Base-by-base conservation (phyloP, 1,140 invertebrate species). In the Asobara japonica region DNA sequence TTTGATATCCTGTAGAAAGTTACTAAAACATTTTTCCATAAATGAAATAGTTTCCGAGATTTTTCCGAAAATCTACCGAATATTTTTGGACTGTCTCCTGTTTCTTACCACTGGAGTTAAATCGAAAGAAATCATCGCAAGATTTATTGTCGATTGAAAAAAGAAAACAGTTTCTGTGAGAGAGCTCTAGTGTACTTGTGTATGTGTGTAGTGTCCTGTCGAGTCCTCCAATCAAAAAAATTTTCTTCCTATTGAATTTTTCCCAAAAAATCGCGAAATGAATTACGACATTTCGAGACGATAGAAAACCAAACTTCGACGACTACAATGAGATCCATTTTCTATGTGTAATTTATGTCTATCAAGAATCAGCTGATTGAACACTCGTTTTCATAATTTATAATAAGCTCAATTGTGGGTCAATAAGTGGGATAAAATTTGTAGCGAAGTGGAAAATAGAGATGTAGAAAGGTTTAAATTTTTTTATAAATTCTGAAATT, bases 341-440 rank as follows among this genome's bases (percentile, higher is more conserved):
- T 56, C 51, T 56, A 22, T 27, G 11, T 16, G 18, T 29, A 31
- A 31, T 20, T 36, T 36, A 11, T 30, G 7, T 36, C 11, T 18
- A 33, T 33, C 31, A 30, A 64, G 61, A 64, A 64, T 64, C 61
- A 64, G 30, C 33, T 64, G 61, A 64, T 64, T 64, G 61, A 1
- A 30, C 18, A 10, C 33, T 64, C 13, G 41, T 18, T 45, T 16
- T 13, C 41, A 45, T 45, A 16, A 45, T 45, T 45, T 45, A n/a
- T n/a, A n/a, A n/a, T n/a, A n/a, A n/a, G n/a, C n/a, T 45, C 41
- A 5, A 45, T 45, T 11, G n/a, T 41, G n/a, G 3, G 41, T n/a
- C 41, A 45, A 13, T 2, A 45, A 16, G 13, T 45, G 5, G 5
- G n/a, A 16, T 45, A 45, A 45, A 45, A 2, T 45, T 5, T 16